Evolutionary conservation across 2,113 vertebrate species (phyloP), one percentile per base, ranked within the genome.

Genomic region (Psittacara wagleri): DNA sequence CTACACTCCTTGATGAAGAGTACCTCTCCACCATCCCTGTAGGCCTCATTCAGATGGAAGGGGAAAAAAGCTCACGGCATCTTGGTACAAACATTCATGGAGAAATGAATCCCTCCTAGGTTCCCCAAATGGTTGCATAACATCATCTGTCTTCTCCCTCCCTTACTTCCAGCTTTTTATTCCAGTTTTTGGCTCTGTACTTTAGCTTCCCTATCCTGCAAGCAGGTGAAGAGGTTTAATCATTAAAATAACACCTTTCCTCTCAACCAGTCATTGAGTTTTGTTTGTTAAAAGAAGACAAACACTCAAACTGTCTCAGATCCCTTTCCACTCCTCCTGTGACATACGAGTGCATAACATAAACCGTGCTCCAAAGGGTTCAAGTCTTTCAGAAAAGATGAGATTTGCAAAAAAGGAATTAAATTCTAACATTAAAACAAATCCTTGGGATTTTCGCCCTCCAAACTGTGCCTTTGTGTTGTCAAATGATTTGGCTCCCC

Each of bases 211-310:
- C 76, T 49, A 86, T n/a, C 61, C 73, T 84, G 70, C 66, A 94
- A 85, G 77, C 78, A 92, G 91, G n/a, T 76, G 84, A 87, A 82
- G 51, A 31, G 54, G 25, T 90, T 52, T 16, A 85, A 11, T 16
- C 79, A 63, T 69, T 92, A 79, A 86, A 86, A 91, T 78, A 67
- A 93, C 91, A 62, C 74, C 90, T 79, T 67, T 81, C 70, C 51
- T 90, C 74, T 68, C 66, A 77, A 55, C 20, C 84, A 68, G 67
- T 39, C 82, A 82, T 27, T 23, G 57, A 52, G 35, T 83, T 85
- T 43, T n/a, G 82, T 87, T 64, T 57, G 43, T 35, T 48, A 13
- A 37, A 91, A 76, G 83, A 57, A 81, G 28, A 87, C 74, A 86
- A 92, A 12, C 14, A 41, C 64, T 94, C 59, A 6, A 84, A 41